Conservation (phyloP, 2,888 invertebrate genomes). For the Crossocerus cetratus region DNA sequence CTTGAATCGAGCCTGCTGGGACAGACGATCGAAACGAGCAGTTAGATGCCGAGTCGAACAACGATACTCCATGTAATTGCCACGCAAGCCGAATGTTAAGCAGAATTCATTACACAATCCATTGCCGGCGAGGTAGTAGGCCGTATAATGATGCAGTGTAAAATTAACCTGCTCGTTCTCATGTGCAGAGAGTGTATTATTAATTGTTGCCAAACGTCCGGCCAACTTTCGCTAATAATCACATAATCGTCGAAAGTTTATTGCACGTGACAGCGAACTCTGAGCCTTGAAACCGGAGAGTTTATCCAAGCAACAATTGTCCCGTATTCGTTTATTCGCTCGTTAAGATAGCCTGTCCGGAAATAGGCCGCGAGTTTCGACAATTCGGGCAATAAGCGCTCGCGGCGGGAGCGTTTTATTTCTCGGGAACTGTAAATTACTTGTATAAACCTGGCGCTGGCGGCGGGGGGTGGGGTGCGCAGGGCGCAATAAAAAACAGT, state of each 20-base stretch:
- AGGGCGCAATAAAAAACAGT: constrained; percentile 30
- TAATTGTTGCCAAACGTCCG: not conserved
- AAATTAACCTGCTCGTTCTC: constrained; percentile 11
- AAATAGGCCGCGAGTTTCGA: too few relatives aligned
- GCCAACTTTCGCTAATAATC: too few relatives aligned
- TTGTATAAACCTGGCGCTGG: too few relatives aligned
- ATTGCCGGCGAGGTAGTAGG: not conserved
- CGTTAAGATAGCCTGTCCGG: too few relatives aligned
- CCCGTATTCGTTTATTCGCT: too few relatives aligned
- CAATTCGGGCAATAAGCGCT: too few relatives aligned
- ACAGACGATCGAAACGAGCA: constrained; percentile 45
- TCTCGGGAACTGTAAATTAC: constrained; percentile 3
- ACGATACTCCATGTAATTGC: constrained; percentile 40
- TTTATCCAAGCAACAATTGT: too few relatives aligned
- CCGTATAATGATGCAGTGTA: not conserved
- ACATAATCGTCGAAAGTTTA: too few relatives aligned
- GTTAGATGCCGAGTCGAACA: constrained; percentile 32
- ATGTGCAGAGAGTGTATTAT: constrained; percentile 16
- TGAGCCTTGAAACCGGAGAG: too few relatives aligned
- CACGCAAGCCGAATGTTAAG: constrained; percentile 41
- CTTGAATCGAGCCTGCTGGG: constrained; percentile 36
- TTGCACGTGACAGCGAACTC: too few relatives aligned
- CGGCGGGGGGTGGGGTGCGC: constrained; percentile 3
- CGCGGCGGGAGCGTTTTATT: not conserved
- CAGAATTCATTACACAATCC: constrained; percentile 19